These are phyloP conservation scores for Yasuhikotakia modesta DNA, from an alignment of 2,797 vertebrate species.

Conservation along the genomic window DNA sequence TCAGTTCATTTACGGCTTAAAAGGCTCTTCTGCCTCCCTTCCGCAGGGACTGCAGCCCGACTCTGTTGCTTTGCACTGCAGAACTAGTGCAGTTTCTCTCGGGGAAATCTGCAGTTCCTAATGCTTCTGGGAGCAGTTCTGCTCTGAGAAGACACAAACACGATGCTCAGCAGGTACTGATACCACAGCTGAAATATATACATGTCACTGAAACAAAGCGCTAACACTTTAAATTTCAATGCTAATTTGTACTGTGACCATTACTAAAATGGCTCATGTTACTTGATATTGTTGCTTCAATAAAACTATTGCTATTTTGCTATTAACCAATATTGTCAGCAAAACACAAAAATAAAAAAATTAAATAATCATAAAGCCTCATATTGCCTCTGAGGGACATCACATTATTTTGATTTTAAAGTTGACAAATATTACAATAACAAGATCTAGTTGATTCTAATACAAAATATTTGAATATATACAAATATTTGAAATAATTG, in stretches of 20 bases:
- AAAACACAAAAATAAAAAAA: too few species aligned
- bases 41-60: conserved; percentile 10
- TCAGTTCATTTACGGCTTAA: conserved; percentile 39
- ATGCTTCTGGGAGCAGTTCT: conserved; percentile 15
- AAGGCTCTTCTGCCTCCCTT: background rate
- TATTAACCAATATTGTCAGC: too few species aligned
- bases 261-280: background rate
- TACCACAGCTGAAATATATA: conserved; percentile 5
- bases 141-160: background rate
- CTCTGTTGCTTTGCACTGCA: conserved; percentile 23
- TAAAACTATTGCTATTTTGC: too few species aligned
- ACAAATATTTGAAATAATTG: too few species aligned
- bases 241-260: background rate
- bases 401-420: too few species aligned
- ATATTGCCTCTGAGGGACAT: too few species aligned
- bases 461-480: too few species aligned
- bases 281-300: too few species aligned
- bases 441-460: too few species aligned
- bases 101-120: conserved; percentile 3
- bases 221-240: background rate
- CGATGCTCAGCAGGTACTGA: background rate
- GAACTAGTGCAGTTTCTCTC: conserved; percentile 22
- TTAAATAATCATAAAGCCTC: too few species aligned
- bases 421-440: too few species aligned
- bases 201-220: background rate